phyloP scores from a whole-genome alignment of 2,888 invertebrate genomes.

The Parnassius apollo region DNA sequence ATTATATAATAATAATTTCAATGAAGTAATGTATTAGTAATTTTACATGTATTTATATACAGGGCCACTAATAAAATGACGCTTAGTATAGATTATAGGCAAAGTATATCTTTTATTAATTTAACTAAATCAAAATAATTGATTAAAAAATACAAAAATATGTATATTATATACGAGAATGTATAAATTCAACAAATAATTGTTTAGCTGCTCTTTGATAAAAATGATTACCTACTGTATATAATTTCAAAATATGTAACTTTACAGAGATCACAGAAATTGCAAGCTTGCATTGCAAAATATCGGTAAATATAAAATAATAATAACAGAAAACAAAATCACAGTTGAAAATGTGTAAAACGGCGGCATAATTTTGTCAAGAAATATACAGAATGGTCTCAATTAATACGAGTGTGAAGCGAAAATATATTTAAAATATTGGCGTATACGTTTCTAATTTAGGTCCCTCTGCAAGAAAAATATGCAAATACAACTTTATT shows the following conservation, averaged over 20 bases:
- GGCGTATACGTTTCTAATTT: conserved; percentile 26
- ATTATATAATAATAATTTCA: not conserved
- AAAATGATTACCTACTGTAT: conserved; percentile 28
- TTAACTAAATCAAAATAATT: conserved; percentile 12
- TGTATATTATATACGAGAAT: conserved; percentile 16
- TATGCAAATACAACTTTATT: too few relatives aligned
- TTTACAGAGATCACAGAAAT: conserved; percentile 63
- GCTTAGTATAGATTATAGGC: conserved; percentile 6
- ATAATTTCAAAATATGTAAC: conserved; percentile 27
- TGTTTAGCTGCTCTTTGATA: conserved; percentile 9
- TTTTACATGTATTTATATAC: not conserved
- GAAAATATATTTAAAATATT: conserved; percentile 76
- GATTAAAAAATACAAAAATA: conserved; percentile 12
- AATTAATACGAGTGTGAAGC: conserved; percentile 10
- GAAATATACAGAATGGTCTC: conserved; percentile 1
- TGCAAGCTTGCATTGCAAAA: conserved; percentile 55
- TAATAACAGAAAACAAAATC: conserved; percentile 45
- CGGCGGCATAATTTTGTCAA: not conserved
- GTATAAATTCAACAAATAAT: conserved; percentile 3
- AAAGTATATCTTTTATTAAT: not conserved
- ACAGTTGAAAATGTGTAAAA: conserved; percentile 48
- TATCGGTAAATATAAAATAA: conserved; percentile 37
- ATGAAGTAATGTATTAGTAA: not conserved
- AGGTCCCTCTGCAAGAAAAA: conserved; percentile 3
- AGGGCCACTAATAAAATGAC: conserved; percentile 11